These are phyloP conservation scores for Lithobates sylvaticus DNA, from an alignment of 2,797 vertebrate genomes.

Conservation along the genomic window DNA sequence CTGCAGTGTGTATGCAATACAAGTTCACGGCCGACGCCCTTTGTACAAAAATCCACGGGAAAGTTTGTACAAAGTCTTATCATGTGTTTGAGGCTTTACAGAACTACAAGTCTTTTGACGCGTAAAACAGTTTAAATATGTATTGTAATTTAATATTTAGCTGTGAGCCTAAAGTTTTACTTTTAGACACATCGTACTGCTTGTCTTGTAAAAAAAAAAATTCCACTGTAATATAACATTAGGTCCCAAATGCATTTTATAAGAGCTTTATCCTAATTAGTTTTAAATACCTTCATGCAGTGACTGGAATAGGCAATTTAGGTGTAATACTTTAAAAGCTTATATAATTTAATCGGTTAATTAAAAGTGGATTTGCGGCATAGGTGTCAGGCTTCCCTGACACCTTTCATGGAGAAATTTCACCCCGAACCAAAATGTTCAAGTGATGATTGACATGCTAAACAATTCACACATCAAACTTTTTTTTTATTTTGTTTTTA, in stretches of 20 bases:
- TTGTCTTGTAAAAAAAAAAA: not conserved
- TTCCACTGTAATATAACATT: not conserved
- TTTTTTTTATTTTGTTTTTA: conserved; percentile 16
- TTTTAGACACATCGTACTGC: not conserved
- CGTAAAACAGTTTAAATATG: not conserved
- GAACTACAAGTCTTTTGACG: not conserved
- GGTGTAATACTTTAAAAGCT: conserved; percentile 36
- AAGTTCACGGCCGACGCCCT: too few species aligned
- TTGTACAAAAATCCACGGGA: too few species aligned
- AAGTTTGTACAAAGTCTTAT: too few species aligned
- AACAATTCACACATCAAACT: conserved; percentile 31
- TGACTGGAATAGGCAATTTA: conserved; percentile 2
- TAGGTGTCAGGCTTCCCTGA: conserved; percentile 37
- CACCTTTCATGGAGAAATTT: conserved; percentile 23
- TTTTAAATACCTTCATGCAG: conserved; percentile 6
- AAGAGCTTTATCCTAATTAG: conserved; percentile 44
- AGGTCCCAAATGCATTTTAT: not conserved
- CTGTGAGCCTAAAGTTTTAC: not conserved
- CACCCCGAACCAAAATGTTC: not conserved
- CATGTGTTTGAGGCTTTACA: too few species aligned
- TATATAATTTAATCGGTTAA: conserved; percentile 36
- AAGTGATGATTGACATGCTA: conserved; percentile 19
- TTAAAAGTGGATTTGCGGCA: conserved; percentile 55
- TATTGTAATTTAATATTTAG: not conserved
- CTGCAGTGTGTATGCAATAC: too few species aligned